A percentile compares a stretch with the other conserved stretches of the same genome.
Evolutionary conservation across 2,797 vertebrate genomes (phyloP).

Genomic region (Mormyrus hasselquistii): DNA sequence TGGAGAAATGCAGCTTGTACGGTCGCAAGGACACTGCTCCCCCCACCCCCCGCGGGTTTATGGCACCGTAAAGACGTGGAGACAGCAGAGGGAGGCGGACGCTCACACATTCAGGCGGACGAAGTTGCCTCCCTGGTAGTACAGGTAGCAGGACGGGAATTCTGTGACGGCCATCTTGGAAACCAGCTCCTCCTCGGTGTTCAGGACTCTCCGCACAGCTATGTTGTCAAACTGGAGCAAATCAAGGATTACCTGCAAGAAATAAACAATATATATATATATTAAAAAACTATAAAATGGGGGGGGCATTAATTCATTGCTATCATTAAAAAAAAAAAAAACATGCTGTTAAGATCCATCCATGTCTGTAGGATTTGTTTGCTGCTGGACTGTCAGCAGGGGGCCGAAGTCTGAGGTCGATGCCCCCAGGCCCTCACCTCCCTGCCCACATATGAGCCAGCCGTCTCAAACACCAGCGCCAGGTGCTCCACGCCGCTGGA

Average conservation of each 20-base stretch:
- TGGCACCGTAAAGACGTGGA: background rate
- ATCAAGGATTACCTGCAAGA: slow-evolving; percentile 76
- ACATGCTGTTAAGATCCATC: background rate
- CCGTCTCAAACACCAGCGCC: slow-evolving; percentile 78
- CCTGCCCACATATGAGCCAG: slow-evolving; percentile 73
- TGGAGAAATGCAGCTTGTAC: background rate
- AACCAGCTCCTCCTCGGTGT: slow-evolving; percentile 61
- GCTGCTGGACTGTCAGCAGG: background rate
- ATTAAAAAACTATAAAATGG: background rate
- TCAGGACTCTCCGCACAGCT: slow-evolving; percentile 73
- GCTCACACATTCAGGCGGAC: slow-evolving; percentile 74
- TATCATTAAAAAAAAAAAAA: too few relatives aligned
- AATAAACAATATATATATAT: background rate
- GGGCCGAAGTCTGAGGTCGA: background rate
- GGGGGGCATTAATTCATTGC: background rate
- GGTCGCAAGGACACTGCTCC: background rate
- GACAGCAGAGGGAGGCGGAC: background rate
- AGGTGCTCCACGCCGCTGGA: slow-evolving; percentile 65
- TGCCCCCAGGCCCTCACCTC: slow-evolving; percentile 67
- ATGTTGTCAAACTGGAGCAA: slow-evolving; percentile 79
- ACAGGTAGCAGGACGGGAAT: slow-evolving; percentile 80
- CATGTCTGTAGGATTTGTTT: background rate
- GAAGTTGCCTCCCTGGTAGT: slow-evolving; percentile 62
- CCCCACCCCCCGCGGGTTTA: background rate
- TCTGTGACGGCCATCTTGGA: slow-evolving; percentile 63